Conservation (phyloP, 2,113 vertebrate genomes). For the Thamnaconus septentrionalis region DNA sequence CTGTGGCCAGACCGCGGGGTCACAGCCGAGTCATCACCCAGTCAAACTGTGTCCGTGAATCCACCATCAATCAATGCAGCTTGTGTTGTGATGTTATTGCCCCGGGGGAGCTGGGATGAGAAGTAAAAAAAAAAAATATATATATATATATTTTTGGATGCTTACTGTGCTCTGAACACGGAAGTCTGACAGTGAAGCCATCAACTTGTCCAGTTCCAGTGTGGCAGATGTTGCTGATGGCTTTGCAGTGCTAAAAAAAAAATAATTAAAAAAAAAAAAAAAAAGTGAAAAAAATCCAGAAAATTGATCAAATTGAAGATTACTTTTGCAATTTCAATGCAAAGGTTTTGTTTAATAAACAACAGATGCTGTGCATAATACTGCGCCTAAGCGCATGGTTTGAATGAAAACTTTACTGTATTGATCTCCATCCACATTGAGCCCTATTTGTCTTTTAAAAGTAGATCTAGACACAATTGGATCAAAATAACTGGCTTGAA, state of each 20-base stretch:
- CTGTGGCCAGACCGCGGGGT: no score
- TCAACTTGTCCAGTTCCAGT: constrained; percentile 88
- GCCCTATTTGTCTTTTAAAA: not conserved
- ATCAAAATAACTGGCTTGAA: not conserved
- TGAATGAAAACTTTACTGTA: no score
- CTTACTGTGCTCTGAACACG: constrained; percentile 88
- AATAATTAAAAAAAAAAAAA: not conserved
- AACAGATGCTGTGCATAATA: no score
- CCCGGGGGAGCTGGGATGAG: not conserved
- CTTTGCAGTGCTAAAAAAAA: constrained; percentile 70
- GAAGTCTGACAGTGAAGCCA: constrained; percentile 93
- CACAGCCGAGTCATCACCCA: no score
- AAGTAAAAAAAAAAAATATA: not conserved
- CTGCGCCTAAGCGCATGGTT: no score
- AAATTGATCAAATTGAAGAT: no score
- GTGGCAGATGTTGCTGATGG: constrained; percentile 89
- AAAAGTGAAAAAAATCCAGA: not conserved
- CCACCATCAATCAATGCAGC: no score
- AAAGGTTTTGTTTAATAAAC: no score
- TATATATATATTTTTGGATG: not conserved
- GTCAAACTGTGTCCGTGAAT: no score
- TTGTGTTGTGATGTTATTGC: not conserved
- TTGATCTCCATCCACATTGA: not conserved
- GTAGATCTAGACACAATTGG: not conserved
- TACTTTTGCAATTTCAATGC: no score